Evolutionary conservation across 2,113 vertebrate species (phyloP).

Genomic region (Porphyrio hochstetteri): DNA sequence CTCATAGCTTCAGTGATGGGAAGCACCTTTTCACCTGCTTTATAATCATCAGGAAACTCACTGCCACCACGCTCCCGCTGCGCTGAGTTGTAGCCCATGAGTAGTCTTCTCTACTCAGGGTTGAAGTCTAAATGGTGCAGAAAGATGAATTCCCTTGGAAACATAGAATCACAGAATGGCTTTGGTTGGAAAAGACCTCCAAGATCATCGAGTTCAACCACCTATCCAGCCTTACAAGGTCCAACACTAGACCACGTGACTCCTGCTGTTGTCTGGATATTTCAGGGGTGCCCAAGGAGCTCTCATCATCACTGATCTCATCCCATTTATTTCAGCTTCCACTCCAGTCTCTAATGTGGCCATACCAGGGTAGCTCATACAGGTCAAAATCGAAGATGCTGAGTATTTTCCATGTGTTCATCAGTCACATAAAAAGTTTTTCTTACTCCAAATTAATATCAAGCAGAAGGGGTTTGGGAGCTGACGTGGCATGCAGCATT

Average conservation of each 20-base stretch:
- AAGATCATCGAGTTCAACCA: too few species aligned
- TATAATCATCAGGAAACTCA: fast-evolving
- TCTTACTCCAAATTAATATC: background rate
- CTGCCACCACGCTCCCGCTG: background rate
- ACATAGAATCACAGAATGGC: too few species aligned
- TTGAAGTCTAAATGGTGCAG: background rate
- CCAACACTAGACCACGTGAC: too few species aligned
- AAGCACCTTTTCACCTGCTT: background rate
- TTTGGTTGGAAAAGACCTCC: too few species aligned
- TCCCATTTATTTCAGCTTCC: background rate
- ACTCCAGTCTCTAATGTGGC: background rate
- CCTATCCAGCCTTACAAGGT: too few species aligned
- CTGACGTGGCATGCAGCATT: background rate
- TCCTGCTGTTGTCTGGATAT: too few species aligned
- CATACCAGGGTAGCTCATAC: background rate
- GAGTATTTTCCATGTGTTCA: background rate
- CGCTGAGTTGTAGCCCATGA: background rate
- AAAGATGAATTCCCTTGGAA: background rate
- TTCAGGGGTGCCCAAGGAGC: too few species aligned
- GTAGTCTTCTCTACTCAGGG: background rate
- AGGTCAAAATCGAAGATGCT: background rate
- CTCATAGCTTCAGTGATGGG: background rate
- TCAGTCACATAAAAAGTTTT: background rate
- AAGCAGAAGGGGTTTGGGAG: background rate
- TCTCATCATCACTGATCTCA: too few species aligned